These are phyloP conservation scores for Platycercus adscitus DNA, from an alignment of 2,113 vertebrate species.

Conservation along the genomic window DNA sequence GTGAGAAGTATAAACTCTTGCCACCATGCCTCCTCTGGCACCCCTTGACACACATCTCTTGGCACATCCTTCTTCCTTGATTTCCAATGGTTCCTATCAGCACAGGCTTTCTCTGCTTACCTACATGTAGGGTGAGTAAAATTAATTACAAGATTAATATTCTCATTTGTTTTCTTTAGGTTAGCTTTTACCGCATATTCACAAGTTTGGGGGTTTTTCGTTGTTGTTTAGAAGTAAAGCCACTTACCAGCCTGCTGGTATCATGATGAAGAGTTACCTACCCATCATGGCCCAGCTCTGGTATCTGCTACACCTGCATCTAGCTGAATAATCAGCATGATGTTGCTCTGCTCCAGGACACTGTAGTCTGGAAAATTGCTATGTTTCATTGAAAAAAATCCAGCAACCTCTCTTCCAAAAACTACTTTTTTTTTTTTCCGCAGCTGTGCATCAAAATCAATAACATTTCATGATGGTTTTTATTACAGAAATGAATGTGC, in stretches of 20 bases:
- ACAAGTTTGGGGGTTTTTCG: rapidly evolving
- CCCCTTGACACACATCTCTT: background rate
- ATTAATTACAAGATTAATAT: background rate
- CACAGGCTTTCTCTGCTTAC: background rate
- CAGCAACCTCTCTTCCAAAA: background rate
- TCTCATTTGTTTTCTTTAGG: background rate
- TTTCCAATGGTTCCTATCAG: background rate
- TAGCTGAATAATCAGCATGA: background rate
- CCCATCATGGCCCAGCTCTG: background rate
- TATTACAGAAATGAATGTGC: background rate
- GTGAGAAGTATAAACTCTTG: background rate
- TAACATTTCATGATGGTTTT: background rate
- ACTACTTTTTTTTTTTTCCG: no score
- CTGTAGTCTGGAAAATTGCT: background rate
- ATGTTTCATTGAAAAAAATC: background rate
- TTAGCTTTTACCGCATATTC: background rate
- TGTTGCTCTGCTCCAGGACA: background rate
- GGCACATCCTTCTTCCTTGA: background rate
- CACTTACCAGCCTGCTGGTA: background rate
- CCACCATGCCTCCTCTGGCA: background rate
- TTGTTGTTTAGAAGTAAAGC: background rate
- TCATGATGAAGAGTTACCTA: background rate
- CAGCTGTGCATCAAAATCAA: background rate
- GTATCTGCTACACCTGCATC: background rate
- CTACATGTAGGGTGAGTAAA: background rate